These are phyloP conservation scores for Erinaceus europaeus DNA, from an alignment of 2,113 vertebrate genomes.

Conservation along the genomic window DNA sequence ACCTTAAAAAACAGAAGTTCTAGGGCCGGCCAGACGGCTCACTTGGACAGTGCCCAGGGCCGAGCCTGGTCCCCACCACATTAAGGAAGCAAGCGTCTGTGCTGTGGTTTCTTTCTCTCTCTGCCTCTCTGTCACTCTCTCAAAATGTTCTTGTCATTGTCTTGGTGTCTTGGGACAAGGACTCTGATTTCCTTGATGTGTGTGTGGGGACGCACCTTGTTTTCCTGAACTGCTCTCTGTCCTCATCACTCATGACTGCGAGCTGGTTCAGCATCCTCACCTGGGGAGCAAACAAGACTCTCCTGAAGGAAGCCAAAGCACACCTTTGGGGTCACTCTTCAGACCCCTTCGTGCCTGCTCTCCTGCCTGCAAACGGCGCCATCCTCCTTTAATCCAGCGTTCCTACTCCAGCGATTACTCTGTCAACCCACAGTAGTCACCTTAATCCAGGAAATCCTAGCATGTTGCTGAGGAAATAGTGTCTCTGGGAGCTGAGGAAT, in stretches of 20 bases:
- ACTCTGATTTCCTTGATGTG: not conserved
- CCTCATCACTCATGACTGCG: not conserved
- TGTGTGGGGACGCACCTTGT: not conserved
- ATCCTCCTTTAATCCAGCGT: not conserved
- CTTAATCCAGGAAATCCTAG: constrained; percentile 7
- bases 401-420: not conserved
- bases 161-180: too few relatives aligned
- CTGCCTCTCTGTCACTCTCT: too few relatives aligned
- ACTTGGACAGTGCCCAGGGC: too few relatives aligned
- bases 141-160: too few relatives aligned
- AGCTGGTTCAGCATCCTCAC: not conserved
- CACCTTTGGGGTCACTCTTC: not conserved
- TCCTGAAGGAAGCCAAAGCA: not conserved
- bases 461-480: not conserved
- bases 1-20: not conserved
- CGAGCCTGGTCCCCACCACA: too few relatives aligned
- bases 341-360: not conserved
- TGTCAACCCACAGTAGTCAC: not conserved
- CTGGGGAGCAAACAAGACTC: not conserved
- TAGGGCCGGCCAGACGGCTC: not conserved
- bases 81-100: too few relatives aligned
- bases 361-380: not conserved
- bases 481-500: not conserved
- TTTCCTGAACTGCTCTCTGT: not conserved
- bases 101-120: too few relatives aligned